A percentile compares a stretch with the other conserved stretches of the same genome.
phyloP scores from a whole-genome alignment of 2,113 vertebrate species.

The Silurus glanis region DNA sequence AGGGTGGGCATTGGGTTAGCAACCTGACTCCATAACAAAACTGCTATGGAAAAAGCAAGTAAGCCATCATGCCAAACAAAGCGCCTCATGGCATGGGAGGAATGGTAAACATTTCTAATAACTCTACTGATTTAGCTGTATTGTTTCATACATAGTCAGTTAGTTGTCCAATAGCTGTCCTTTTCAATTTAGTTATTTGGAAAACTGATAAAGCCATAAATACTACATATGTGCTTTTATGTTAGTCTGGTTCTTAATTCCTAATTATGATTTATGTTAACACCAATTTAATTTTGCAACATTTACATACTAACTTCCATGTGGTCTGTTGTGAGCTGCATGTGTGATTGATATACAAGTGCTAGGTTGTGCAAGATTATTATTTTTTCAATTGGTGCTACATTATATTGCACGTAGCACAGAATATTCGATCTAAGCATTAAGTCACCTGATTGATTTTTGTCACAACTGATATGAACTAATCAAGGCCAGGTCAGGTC shows the following conservation, averaged over 20 bases:
- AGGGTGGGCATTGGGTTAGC: too few species aligned
- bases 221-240: neutral
- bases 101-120: neutral
- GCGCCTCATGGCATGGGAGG: neutral
- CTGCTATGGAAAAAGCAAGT: too few species aligned
- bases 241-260: neutral
- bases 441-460: neutral
- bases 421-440: neutral
- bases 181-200: neutral
- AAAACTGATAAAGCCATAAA: neutral
- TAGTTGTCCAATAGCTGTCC: neutral
- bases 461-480: neutral
- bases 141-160: neutral
- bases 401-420: neutral
- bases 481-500: neutral
- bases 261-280: too few species aligned
- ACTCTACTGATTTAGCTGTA: neutral
- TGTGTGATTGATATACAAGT: neutral
- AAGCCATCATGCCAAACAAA: too few species aligned
- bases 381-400: neutral
- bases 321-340: neutral
- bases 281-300: neutral
- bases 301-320: neutral
- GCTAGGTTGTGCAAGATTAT: neutral
- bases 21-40: too few species aligned